A percentile compares a stretch with the other conserved stretches of the same genome.
Conservation (phyloP, 2,113 vertebrate species). For the Pedetes capensis region DNA sequence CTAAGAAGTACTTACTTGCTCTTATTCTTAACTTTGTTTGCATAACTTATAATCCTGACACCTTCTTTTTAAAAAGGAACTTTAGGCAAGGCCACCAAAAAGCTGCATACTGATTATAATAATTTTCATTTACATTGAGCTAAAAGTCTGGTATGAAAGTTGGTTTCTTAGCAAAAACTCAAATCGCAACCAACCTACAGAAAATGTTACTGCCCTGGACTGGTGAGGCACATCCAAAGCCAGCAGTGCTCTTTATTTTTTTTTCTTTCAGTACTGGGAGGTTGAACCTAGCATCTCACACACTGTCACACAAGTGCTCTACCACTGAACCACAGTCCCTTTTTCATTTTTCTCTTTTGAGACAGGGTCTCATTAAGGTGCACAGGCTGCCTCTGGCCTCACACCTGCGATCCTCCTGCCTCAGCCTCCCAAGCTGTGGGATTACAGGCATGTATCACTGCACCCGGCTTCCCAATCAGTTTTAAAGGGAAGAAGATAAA, state of each 20-base stretch:
- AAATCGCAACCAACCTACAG: background rate
- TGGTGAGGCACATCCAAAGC: background rate
- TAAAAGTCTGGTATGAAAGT: background rate
- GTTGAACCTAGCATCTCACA: too few relatives aligned
- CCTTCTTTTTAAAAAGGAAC: background rate
- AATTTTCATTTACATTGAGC: background rate
- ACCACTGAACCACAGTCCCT: too few relatives aligned
- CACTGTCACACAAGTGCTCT: too few relatives aligned
- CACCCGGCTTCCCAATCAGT: background rate
- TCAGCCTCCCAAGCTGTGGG: background rate
- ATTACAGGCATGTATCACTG: too few relatives aligned
- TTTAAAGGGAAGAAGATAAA: background rate
- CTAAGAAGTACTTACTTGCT: background rate
- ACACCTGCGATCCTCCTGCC: background rate
- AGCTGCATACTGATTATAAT: background rate
- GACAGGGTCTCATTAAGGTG: background rate
- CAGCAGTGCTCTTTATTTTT: background rate
- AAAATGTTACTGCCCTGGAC: background rate
- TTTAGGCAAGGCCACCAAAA: background rate
- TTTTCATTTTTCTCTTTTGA: background rate
- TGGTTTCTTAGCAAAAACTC: background rate
- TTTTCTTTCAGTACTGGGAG: background rate
- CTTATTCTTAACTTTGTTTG: background rate
- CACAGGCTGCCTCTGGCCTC: too few relatives aligned
- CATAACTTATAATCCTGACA: background rate